Conservation (phyloP, 2,113 vertebrate species). For the Panthera uncia region DNA sequence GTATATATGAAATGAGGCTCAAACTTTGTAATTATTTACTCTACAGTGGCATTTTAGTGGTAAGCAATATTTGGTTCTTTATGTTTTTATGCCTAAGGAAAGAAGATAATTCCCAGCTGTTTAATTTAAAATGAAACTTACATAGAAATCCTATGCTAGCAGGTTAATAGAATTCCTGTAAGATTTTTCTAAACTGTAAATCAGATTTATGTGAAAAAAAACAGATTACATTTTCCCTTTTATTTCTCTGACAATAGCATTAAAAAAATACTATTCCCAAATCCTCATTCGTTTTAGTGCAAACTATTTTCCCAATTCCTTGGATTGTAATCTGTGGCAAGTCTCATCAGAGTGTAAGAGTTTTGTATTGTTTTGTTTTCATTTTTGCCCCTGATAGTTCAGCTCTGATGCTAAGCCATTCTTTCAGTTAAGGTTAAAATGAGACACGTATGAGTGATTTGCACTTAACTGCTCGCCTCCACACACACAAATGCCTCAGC, state of each 20-base stretch:
- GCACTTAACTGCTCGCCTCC: conserved; percentile 20
- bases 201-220: not conserved
- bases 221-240: not conserved
- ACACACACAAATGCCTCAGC: not conserved
- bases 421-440: conserved; percentile 32
- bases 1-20: not conserved
- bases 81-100: conserved; percentile 16
- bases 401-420: not conserved
- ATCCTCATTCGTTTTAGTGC: not conserved
- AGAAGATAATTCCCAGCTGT: not conserved
- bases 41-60: not conserved
- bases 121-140: conserved; percentile 42
- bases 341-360: not conserved
- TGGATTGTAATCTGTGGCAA: not conserved
- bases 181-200: not conserved
- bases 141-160: not conserved
- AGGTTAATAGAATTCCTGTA: not conserved
- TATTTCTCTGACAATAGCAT: not conserved
- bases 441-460: conserved; percentile 21
- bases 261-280: not conserved
- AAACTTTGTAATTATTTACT: conserved; percentile 30
- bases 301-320: not conserved
- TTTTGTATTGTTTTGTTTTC: not conserved
- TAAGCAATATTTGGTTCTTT: conserved; percentile 13
- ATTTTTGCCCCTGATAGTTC: not conserved